Conservation (phyloP, 2,113 vertebrate genomes). For the Sakesphorus luctuosus region DNA sequence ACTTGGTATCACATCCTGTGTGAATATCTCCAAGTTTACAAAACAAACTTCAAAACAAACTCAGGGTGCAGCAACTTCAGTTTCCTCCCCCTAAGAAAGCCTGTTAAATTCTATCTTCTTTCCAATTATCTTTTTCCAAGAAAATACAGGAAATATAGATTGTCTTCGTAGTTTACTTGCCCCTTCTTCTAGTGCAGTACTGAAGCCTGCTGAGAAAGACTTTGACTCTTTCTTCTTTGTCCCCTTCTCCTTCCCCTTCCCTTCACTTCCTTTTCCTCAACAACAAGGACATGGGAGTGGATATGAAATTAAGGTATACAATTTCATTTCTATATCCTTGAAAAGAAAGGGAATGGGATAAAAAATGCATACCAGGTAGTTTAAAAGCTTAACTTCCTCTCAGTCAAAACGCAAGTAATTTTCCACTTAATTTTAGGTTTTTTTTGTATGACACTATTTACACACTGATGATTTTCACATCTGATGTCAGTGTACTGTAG, state of each 20-base stretch:
- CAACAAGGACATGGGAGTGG: background rate
- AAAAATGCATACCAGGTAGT: background rate
- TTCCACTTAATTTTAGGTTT: background rate
- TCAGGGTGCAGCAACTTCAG: background rate
- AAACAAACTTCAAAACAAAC: background rate
- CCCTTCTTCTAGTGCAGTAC: background rate
- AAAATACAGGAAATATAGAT: background rate
- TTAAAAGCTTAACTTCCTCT: background rate
- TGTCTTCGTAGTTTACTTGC: background rate
- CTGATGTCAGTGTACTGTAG: background rate
- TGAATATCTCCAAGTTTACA: background rate
- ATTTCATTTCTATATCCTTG: background rate
- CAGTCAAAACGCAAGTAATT: background rate
- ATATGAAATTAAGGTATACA: background rate
- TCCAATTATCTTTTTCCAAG: background rate
- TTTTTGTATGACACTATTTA: background rate
- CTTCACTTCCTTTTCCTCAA: background rate
- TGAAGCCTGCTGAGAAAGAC: background rate
- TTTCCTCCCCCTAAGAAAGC: background rate
- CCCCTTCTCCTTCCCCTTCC: background rate
- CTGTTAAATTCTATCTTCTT: background rate
- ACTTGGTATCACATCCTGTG: background rate
- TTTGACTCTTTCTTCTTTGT: background rate
- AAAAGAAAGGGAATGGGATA: background rate
- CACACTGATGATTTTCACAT: slow-evolving; percentile 28